Evolutionary conservation across 2,797 vertebrate genomes (phyloP).

Genomic region (Coregonus suidteri): DNA sequence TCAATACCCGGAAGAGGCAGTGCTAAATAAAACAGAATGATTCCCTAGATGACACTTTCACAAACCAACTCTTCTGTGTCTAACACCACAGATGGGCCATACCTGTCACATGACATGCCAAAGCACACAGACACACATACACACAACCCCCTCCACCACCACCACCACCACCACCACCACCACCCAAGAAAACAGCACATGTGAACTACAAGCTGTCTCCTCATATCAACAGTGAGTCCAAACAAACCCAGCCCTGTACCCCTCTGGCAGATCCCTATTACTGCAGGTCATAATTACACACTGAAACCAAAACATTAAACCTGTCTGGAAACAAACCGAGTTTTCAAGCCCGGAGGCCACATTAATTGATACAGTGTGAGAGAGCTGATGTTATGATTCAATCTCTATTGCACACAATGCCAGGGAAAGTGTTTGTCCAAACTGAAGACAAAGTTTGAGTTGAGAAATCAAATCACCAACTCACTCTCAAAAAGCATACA

Average conservation of each 20-base stretch:
- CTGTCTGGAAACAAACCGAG: slow-evolving; percentile 33
- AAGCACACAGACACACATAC: slow-evolving; percentile 62
- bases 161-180: slow-evolving; percentile 11
- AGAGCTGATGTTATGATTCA: slow-evolving; percentile 30
- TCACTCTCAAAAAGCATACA: background rate
- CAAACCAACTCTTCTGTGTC: slow-evolving; percentile 35
- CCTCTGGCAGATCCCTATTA: slow-evolving; percentile 37
- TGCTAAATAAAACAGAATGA: slow-evolving; percentile 57
- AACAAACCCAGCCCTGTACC: slow-evolving; percentile 28
- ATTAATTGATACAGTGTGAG: slow-evolving; percentile 31
- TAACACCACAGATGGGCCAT: slow-evolving; percentile 61
- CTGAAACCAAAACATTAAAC: slow-evolving; percentile 32
- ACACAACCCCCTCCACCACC: slow-evolving; percentile 21
- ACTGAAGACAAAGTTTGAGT: background rate
- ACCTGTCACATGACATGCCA: slow-evolving; percentile 57
- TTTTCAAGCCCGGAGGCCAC: slow-evolving; percentile 56
- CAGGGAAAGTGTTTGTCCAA: slow-evolving; percentile 8
- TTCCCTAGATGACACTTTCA: slow-evolving; percentile 47
- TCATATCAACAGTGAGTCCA: slow-evolving; percentile 18
- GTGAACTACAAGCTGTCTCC: slow-evolving; percentile 35
- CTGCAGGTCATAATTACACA: slow-evolving; percentile 59
- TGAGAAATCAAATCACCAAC: background rate
- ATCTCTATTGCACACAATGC: background rate
- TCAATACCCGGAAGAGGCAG: slow-evolving; percentile 64
- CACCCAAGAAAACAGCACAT: slow-evolving; percentile 34